Conservation (phyloP, 1,140 invertebrate genomes). For the Pemphigus obesinymphae region DNA sequence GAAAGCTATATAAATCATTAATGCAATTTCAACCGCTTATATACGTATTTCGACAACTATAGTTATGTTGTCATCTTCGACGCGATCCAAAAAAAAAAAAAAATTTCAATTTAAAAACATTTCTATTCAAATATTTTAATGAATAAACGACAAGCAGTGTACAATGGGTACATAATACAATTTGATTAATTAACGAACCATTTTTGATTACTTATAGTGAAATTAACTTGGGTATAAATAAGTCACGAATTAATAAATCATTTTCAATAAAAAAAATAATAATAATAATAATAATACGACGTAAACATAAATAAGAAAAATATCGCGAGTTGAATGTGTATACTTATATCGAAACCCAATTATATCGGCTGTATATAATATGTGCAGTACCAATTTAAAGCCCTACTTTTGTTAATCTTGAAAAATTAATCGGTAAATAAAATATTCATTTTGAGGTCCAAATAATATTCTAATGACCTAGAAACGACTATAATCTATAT, state of each 20-base stretch:
- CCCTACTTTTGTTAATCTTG: neutral
- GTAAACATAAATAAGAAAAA: neutral
- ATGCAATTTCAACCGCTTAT: too few species aligned
- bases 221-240: too few species aligned
- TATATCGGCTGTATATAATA: too few species aligned
- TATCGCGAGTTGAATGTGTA: neutral
- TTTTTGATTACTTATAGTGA: neutral
- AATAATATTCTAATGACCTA: constrained; percentile 24
- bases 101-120: too few species aligned
- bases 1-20: too few species aligned
- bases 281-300: too few species aligned
- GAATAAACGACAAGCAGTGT: neutral
- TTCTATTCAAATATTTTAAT: too few species aligned
- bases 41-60: too few species aligned
- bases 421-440: neutral
- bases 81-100: too few species aligned
- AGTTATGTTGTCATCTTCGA: too few species aligned
- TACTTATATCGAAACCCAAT: too few species aligned
- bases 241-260: neutral
- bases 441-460: neutral
- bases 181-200: neutral
- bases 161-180: neutral
- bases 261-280: neutral
- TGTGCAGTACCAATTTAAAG: too few species aligned
- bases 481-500: constrained; percentile 6